Percentiles rank a stretch among this genome's conserved stretches.
Evolutionary conservation across 1,140 invertebrate genomes (phyloP).

Genomic region (Ctenoplectra terminalis): DNA sequence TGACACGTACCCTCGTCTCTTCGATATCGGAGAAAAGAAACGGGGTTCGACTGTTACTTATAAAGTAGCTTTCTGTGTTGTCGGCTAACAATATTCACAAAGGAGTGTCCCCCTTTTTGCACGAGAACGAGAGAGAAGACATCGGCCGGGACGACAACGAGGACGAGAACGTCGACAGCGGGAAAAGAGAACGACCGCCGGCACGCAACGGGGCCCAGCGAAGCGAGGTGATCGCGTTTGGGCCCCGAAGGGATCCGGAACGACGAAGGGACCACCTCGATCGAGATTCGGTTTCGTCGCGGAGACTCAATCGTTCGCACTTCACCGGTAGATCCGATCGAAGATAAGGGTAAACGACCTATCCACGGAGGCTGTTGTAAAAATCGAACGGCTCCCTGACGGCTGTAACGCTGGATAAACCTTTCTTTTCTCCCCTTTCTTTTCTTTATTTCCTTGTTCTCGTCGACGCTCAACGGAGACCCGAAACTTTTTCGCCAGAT

Average conservation of each 20-base stretch:
- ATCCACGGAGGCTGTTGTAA: conserved; percentile 38
- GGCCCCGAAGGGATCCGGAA: conserved; percentile 32
- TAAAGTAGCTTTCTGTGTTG: conserved; percentile 33
- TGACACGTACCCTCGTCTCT: background rate
- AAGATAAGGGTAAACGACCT: conserved; percentile 40
- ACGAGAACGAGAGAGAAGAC: background rate
- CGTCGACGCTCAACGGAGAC: no score
- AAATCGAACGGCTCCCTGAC: conserved; percentile 46
- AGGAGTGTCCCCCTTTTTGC: background rate
- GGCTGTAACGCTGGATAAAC: conserved; percentile 3
- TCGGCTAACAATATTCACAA: conserved; percentile 25
- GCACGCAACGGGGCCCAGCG: conserved; percentile 58
- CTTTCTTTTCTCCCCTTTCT: background rate
- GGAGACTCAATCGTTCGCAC: conserved; percentile 50
- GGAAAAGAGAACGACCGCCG: conserved; percentile 23
- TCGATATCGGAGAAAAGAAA: background rate
- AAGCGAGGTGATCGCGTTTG: conserved; percentile 43
- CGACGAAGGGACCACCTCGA: conserved; percentile 64
- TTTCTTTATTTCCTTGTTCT: background rate
- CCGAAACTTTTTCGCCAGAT: background rate
- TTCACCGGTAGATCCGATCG: conserved; percentile 38
- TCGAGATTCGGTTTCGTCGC: conserved; percentile 63
- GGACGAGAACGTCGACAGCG: background rate
- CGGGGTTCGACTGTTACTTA: background rate
- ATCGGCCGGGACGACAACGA: background rate